Conservation (phyloP, 2,113 vertebrate genomes). For the Polypterus bichir region DNA sequence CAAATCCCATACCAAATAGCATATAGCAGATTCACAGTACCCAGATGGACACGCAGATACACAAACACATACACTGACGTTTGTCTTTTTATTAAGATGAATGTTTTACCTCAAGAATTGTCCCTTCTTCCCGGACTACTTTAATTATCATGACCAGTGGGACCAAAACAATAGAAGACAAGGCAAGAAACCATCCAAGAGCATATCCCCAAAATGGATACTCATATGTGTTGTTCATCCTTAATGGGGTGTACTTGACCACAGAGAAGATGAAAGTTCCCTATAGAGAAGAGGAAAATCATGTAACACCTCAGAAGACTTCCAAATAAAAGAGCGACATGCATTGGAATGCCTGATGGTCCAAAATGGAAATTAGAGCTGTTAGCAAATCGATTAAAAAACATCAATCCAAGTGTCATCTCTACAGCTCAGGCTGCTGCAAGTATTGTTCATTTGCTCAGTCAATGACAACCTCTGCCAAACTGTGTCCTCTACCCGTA, state of each 20-base stretch:
- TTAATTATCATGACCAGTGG: conserved; percentile 49
- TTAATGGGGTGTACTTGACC: conserved; percentile 53
- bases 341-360: neutral
- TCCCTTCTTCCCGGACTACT: conserved; percentile 38
- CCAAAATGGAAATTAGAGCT: neutral
- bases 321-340: neutral
- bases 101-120: conserved; percentile 36
- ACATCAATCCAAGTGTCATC: neutral
- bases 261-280: conserved; percentile 53
- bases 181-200: conserved; percentile 57
- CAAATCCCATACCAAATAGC: too few species aligned
- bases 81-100: neutral
- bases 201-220: conserved; percentile 62
- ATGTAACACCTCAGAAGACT: neutral
- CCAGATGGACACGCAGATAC: neutral
- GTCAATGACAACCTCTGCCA: too few species aligned
- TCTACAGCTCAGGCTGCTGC: too few species aligned
- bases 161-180: conserved; percentile 57
- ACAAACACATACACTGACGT: neutral
- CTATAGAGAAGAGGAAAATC: conserved; percentile 18
- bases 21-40: neutral
- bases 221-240: conserved; percentile 48
- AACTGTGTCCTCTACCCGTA: too few species aligned
- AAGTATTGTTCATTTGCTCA: too few species aligned
- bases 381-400: neutral